Base-by-base conservation (phyloP, 1,140 invertebrate genomes). In the Penaeus indicus region DNA sequence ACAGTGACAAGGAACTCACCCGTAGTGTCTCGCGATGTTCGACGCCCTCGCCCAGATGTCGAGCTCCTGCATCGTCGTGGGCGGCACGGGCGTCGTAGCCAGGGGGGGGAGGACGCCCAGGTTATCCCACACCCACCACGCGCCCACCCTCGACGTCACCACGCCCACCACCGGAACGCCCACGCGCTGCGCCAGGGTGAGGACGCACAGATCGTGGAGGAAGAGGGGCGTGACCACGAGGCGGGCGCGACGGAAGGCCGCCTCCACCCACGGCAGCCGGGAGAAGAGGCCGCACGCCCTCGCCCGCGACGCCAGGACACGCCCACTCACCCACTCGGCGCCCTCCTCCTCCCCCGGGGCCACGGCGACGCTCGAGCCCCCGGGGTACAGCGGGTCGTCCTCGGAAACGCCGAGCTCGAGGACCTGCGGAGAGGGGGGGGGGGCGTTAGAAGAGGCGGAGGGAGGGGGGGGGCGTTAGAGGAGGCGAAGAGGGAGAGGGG, bases 71-170 rank as follows among this genome's bases (percentile, higher is more conserved):
- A 89, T 77, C 32, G 72, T 64, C 5, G 75, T 25, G 22, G 82
- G 83, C 0, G 88, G 88, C 19, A 85, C 88, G 32, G 88, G 64
- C 2, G 75, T 64, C 1, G 75, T 81, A 22, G 83, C 60, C 18
- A 89, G 83, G 1, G 62, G 22, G 21, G 88, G 88, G 8, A 89
- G 47, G 18, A 89, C 38, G 1, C 83, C 88, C n/a, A 89, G 63
- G 47, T 89, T 61, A 5, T 78, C 77, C 88, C 88, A 89, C 62
- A 64, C 83, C 88, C 88, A 89, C 88, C 88, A 89, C 16, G 88
- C 82, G 11, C 88, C 88, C 60, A 89, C 63, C 16, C 88, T 47
- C 16, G 88, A 85, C 0, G 88, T 89, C 25, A 89, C 38, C 8
- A 89, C 84, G 42, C 88, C 88, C 32, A 89, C 84, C 21, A 62